Conservation (phyloP, 2,113 vertebrate genomes). For the Peromyscus californicus region DNA sequence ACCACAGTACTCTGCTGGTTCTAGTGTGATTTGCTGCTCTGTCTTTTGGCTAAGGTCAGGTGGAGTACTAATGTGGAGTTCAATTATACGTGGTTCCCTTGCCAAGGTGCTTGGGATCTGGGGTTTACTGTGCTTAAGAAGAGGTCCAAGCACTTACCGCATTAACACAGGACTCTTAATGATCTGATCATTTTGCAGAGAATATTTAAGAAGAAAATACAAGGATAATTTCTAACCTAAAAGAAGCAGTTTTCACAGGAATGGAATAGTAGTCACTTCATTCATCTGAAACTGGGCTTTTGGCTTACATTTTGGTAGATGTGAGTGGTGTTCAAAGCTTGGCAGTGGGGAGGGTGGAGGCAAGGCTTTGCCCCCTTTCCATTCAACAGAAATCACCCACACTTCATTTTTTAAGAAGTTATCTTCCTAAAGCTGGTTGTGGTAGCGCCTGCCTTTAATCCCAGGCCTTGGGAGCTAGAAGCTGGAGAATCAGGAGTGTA, state of each 20-base stretch:
- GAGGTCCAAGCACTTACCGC: background rate
- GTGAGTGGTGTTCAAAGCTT: background rate
- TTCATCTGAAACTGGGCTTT: constrained; percentile 5
- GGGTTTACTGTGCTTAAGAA: background rate
- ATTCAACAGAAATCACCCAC: background rate
- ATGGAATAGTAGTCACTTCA: background rate
- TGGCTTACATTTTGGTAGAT: background rate
- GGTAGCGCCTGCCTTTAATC: background rate
- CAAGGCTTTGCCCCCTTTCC: background rate
- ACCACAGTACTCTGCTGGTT: background rate
- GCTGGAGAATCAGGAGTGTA: background rate
- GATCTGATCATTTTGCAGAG: constrained; percentile 31
- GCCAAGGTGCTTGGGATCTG: constrained; percentile 4
- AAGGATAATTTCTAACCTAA: constrained; percentile 41
- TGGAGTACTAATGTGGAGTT: background rate
- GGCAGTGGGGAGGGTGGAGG: background rate
- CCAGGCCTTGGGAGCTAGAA: background rate
- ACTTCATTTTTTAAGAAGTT: background rate
- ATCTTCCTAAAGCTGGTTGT: background rate
- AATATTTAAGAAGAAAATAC: background rate
- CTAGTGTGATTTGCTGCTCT: background rate
- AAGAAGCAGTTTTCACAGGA: constrained; percentile 12
- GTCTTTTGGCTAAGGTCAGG: background rate
- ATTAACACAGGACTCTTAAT: background rate
- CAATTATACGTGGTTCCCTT: background rate